Evolutionary conservation across 2,888 invertebrate genomes (phyloP), one percentile per base, ranked within the genome.

Genomic region (Pocota personata): DNA sequence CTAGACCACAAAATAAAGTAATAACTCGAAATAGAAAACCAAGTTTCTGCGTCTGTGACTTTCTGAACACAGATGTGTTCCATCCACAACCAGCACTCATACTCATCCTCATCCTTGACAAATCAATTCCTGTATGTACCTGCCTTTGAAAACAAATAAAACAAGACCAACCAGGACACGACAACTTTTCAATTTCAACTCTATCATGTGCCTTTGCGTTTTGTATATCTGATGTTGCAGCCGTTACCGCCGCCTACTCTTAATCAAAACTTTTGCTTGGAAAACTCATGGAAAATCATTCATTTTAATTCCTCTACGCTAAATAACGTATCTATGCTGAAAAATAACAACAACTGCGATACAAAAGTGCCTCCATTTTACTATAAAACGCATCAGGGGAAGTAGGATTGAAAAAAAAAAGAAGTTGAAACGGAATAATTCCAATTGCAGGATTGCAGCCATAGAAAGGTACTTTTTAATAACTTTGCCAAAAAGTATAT

Each of bases 251-350:
- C 46, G 16, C 57, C 50, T 55, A 57, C 40, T 52, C 69, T 83
- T 83, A 78, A 78, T 83, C 78, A 83, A 83, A 83, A 78, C 52
- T 78, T 83, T 83, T 66, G 21, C 78, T 43, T 72, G 21, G 60
- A 40, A 62, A 35, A 60, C 6, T 58, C 46, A 62, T 73, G 16
- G 66, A 80, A 80, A 57, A 77, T 43, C 77, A 64, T 64, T 66
- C 64, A 37, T 75, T 82, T 76, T 57, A 69, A 77, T 62, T 57
- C 46, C 66, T 60, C 72, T n/a, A 52, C 60, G 66, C 72, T 66
- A 60, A 67, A 55, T 72, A 64, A 46, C 40, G 67, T 55, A 57
- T 66, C 27, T 66, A 30, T 76, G 16, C 66, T 5, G 55, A 62
- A 14, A 19, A 46, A 40, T n/a, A 55, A 10, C 57, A 66, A 58